Conservation (phyloP, 2,888 invertebrate genomes). For the Parascotia fuliginaria region DNA sequence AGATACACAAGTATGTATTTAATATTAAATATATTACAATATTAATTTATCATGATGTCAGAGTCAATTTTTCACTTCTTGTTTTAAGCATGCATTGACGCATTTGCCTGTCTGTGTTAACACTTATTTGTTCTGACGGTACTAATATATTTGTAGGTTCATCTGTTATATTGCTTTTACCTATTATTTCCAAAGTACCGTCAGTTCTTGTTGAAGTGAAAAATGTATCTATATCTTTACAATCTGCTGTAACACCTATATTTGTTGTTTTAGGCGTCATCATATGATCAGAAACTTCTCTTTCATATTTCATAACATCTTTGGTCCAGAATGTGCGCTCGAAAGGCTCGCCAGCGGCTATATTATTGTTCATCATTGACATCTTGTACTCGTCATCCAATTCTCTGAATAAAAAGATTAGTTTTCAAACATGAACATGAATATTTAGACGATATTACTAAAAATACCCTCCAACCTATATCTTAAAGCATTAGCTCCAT, state of each 20-base stretch:
- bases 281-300: not conserved
- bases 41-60: not conserved
- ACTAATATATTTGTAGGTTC: too few species aligned
- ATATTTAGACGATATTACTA: too few species aligned
- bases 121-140: not conserved
- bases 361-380: not conserved
- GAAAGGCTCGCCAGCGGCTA: not conserved
- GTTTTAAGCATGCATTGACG: not conserved
- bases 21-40: not conserved
- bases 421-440: too few species aligned
- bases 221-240: constrained; percentile 4
- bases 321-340: not conserved
- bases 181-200: not conserved
- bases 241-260: constrained; percentile 4
- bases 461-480: too few species aligned
- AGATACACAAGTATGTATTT: not conserved
- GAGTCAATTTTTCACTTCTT: not conserved
- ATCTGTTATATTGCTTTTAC: too few species aligned
- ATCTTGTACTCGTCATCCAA: not conserved
- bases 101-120: too few species aligned
- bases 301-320: not conserved
- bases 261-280: not conserved
- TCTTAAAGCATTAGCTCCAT: too few species aligned
- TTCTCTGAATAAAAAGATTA: not conserved
- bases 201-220: not conserved